Percentiles rank a stretch among this genome's conserved stretches.
Conservation (phyloP, 92 coral and sea anemone genomes). For the Porites rus region DNA sequence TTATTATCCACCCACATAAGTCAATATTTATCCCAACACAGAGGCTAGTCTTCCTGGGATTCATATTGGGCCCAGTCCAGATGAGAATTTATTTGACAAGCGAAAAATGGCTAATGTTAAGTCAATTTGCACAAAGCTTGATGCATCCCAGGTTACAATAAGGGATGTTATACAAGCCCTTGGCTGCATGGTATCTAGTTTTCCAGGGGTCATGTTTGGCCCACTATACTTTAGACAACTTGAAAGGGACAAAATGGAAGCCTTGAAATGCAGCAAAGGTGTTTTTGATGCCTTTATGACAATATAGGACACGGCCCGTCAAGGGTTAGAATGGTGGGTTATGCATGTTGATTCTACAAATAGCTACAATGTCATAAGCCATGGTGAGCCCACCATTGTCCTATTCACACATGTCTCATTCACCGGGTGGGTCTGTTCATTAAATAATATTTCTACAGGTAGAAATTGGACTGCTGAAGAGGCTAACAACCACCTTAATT, state of each 20-base stretch:
- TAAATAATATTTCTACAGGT: conserved; percentile 9
- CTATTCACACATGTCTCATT: conserved; percentile 45
- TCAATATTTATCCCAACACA: conserved; percentile 40
- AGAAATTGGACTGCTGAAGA: conserved; percentile 61
- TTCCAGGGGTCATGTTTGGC: background rate
- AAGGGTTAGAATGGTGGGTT: conserved; percentile 61
- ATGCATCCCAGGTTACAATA: no score
- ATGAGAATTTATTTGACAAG: conserved; percentile 44
- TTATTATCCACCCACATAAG: conserved; percentile 37
- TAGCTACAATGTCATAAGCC: conserved; percentile 44
- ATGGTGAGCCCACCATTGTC: conserved; percentile 27
- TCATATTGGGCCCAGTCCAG: conserved; percentile 34
- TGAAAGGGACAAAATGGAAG: conserved; percentile 33
- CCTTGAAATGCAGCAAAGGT: background rate
- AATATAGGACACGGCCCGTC: background rate
- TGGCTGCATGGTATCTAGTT: conserved; percentile 52
- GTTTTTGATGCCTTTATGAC: conserved; percentile 30
- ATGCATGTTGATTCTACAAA: background rate
- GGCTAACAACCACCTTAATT: conserved; percentile 29
- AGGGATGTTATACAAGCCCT: no score
- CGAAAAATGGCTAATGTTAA: conserved; percentile 16
- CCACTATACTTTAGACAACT: conserved; percentile 23
- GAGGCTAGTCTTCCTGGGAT: conserved; percentile 35
- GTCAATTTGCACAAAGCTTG: conserved; percentile 39
- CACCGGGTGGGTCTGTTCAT: conserved; percentile 48